Evolutionary conservation across 2,113 vertebrate genomes (phyloP), one percentile per base, ranked within the genome.

Genomic region (Alexandromys fortis): DNA sequence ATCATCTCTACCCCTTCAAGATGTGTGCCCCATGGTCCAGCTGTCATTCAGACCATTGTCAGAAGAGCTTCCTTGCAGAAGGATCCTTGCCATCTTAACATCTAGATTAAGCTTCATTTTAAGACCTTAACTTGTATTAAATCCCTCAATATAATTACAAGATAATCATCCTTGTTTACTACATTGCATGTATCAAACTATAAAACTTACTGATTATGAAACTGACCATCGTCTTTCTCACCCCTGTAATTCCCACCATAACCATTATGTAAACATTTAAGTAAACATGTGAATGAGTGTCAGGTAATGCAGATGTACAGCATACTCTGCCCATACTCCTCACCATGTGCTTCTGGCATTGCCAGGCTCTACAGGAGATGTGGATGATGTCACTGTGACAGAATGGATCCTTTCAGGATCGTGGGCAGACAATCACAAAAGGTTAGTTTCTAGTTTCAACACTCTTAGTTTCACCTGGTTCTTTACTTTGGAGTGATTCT

Each of bases 351-450:
- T 85, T 38, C 24, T 65, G 14, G 55, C 47, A 4, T 72, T 0
- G 0, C 0, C 22, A 65, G 19, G 6, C 1, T 81, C 3, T 5
- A 1, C 38, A 14, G 30, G 33, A n/a, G 5, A 38, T 86, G 30
- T 73, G 85, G 16, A 58, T 58, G 33, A 30, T 38, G 17, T 82
- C 77, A 89, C 1, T 2, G 49, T 75, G 1, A 9, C 5, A 72
- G 72, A 1, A 38, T 33, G 22, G 16, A 17, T 47, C 83, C 17
- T 38, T 42, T 10, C 10, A 19, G 12, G 17, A 3, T 92, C 17
- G 2, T 76, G 5, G 1, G 5, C 22, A 88, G 22, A 75, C 4
- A 76, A 10, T 55, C 58, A 47, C 67, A 83, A 82, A 85, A 88
- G 0, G 1, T 14, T 91, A 22, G 78, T 28, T 24, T 92, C 91